These are phyloP conservation scores for Phalacrocorax aristotelis DNA, from an alignment of 2,113 vertebrate species.

Conservation along the genomic window DNA sequence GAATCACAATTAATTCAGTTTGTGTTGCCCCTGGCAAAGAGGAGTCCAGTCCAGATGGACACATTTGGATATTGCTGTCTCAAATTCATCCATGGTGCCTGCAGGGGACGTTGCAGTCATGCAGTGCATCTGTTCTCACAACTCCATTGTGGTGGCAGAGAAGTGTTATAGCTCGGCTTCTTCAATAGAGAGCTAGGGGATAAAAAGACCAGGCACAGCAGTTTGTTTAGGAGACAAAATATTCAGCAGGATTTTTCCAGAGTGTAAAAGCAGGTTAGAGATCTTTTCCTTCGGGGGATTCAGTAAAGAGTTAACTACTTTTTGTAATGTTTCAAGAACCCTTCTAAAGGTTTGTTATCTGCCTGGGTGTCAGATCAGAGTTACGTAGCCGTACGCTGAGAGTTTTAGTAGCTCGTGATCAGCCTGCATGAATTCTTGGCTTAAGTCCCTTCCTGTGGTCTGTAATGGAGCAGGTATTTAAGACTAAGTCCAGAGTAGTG, in stretches of 20 bases:
- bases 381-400: not conserved
- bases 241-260: not conserved
- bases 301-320: not conserved
- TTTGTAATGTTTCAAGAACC: not conserved
- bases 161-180: not conserved
- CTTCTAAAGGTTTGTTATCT: not conserved
- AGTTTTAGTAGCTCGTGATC: not conserved
- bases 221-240: not conserved
- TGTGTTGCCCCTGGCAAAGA: not conserved
- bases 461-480: not conserved
- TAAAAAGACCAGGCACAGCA: not conserved
- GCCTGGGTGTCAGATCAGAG: not conserved
- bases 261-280: not conserved
- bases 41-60: not conserved
- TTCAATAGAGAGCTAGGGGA: not conserved
- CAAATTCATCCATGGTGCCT: not conserved
- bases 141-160: not conserved
- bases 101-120: not conserved
- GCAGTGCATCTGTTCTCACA: not conserved
- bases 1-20: not conserved
- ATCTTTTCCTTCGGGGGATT: not conserved
- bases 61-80: not conserved
- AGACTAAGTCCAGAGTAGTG: not conserved
- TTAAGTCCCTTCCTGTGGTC: not conserved
- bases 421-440: not conserved